These are phyloP conservation scores for Ceramica pisi DNA, from an alignment of 2,888 invertebrate genomes.

Conservation along the genomic window DNA sequence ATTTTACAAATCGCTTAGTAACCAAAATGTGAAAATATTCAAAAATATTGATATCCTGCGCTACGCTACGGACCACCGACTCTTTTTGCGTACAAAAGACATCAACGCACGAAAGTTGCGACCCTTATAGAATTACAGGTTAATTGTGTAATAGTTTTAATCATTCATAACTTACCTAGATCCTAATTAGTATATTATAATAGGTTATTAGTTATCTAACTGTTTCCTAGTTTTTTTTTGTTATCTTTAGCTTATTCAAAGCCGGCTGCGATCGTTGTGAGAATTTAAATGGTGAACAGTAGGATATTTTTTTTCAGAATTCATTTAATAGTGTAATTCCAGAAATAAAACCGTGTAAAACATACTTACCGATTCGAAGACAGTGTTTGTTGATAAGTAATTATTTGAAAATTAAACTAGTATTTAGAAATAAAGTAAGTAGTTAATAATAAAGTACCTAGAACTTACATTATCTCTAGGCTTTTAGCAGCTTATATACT, in stretches of 20 bases:
- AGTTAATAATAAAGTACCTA: not conserved
- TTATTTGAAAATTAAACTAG: not conserved
- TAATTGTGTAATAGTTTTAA: slow-evolving; percentile 3
- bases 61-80: not conserved
- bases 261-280: not conserved
- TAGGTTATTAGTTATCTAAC: not conserved
- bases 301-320: not conserved
- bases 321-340: not conserved
- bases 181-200: not conserved
- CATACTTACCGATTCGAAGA: not conserved
- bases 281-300: not conserved
- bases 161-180: not conserved
- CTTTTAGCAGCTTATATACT: not conserved
- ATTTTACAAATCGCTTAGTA: not conserved
- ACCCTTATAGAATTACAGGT: not conserved
- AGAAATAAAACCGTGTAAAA: not conserved
- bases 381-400: not conserved
- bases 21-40: not conserved
- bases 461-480: no score
- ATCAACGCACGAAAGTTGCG: slow-evolving; percentile 64
- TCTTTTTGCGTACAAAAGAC: slow-evolving; percentile 64
- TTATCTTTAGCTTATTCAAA: not conserved
- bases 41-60: not conserved
- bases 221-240: not conserved
- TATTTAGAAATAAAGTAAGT: not conserved